Percentiles rank a stretch among this genome's conserved stretches.
phyloP scores from a whole-genome alignment of 2,797 vertebrate species.

The Lycodopsis pacificus region DNA sequence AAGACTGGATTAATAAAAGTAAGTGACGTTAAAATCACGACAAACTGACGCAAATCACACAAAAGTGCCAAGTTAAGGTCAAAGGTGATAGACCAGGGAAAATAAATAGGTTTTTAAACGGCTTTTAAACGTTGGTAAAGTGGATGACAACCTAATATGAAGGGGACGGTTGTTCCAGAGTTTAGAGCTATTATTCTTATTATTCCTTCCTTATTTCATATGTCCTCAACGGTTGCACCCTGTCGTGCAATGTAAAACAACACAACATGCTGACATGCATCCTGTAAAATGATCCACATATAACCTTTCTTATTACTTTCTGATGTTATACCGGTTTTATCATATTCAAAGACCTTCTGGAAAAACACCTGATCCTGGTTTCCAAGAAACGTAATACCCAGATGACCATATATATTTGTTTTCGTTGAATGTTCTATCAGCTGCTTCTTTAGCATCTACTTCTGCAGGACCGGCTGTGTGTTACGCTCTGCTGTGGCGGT shows the following conservation, averaged over 20 bases:
- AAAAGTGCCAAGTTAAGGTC: no score
- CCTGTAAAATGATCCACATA: neutral
- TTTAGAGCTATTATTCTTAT: neutral
- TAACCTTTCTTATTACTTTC: neutral
- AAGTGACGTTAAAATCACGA: no score
- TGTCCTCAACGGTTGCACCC: neutral
- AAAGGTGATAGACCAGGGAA: no score
- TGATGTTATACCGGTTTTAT: neutral
- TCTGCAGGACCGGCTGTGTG: neutral
- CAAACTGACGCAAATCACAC: no score
- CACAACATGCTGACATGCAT: neutral
- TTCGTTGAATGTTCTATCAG: neutral
- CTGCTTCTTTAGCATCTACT: neutral
- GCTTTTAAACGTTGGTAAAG: no score
- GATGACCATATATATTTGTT: neutral
- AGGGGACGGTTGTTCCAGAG: no score
- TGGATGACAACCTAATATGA: no score
- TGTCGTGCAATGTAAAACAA: neutral
- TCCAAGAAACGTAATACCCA: neutral
- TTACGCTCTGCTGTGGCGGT: conserved; percentile 13
- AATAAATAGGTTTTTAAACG: no score
- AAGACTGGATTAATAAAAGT: no score
- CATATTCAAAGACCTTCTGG: neutral
- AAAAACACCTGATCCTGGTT: conserved; percentile 1
- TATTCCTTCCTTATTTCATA: conserved; percentile 1